Evolutionary conservation across 2,113 vertebrate genomes (phyloP), one percentile per base, ranked within the genome.

Genomic region (Sphaerodactylus townsendi): DNA sequence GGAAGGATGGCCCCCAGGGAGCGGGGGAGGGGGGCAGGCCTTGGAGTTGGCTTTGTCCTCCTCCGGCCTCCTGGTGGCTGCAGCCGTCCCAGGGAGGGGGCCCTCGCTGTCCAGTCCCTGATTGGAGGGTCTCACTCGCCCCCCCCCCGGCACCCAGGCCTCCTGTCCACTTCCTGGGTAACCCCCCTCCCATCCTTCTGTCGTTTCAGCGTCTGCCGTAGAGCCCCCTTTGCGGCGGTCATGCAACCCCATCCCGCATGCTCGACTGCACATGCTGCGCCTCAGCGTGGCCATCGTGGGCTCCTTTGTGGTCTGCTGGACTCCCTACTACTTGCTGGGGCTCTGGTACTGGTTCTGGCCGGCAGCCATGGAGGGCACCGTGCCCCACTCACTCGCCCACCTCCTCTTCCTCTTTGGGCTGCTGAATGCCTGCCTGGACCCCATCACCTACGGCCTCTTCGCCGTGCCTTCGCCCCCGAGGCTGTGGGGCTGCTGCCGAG

Each of bases 261-360:
- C 94, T 0, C 77, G 84, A 66, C 91, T 95, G 75, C 21, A 88
- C n/a, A 90, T 88, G 79, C 87, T 95, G 86, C n/a, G 66, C 75
- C 94, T 94, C 89, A 94, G 95, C 72, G 79, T 95, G 56, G 89
- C 93, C 85, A 91, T 96, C 1, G 92, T 96, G 30, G 85, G 93
- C 91, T 95, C 94, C 77, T 96, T 95, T 77, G 64, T 96, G 75
- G 82, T 96, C 93, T 96, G 94, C 91, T 95, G 93, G 94, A 95
- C 93, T 1, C 94, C 95, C 37, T 95, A 96, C 83, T 95, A 96
- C 89, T 89, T 95, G 77, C 92, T 95, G 77, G 95, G 95, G 37
- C 92, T 97, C 3, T 95, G 95, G 96, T 92, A 95, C 91, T 95
- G 94, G 95, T 96, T 96, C 90, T 95, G 93, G 28, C 95, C 95